phyloP scores from a whole-genome alignment of 2,113 vertebrate genomes.

The Semnopithecus entellus region DNA sequence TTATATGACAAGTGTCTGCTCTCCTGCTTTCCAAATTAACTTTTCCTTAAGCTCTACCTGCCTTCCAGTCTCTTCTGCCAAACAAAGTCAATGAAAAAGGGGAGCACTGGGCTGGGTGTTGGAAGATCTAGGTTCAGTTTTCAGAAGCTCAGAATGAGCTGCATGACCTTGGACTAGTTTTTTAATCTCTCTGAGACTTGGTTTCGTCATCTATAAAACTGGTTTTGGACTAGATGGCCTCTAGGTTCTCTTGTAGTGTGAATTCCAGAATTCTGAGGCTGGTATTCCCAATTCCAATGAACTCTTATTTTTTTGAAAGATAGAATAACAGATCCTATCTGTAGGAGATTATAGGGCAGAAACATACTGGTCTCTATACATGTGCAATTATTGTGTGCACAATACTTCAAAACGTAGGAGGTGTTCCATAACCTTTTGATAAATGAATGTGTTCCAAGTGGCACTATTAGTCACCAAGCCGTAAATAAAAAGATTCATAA shows the following conservation, averaged over 20 bases:
- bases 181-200: not conserved
- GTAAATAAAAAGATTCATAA: not conserved
- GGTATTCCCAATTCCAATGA: not conserved
- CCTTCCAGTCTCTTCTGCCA: not conserved
- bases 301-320: not conserved
- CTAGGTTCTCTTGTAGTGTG: not conserved
- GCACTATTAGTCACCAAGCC: not conserved
- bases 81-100: not conserved
- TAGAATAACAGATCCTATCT: not conserved
- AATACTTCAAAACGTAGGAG: not conserved
- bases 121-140: not conserved
- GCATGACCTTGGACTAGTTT: not conserved
- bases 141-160: not conserved
- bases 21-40: slow-evolving; percentile 64
- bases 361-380: not conserved
- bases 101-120: not conserved
- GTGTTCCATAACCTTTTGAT: not conserved
- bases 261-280: not conserved
- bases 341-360: not conserved
- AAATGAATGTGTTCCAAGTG: not conserved
- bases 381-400: not conserved
- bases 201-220: slow-evolving; percentile 32
- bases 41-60: slow-evolving; percentile 57
- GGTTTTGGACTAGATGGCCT: not conserved
- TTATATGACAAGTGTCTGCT: slow-evolving; percentile 66